phyloP scores from a whole-genome alignment of 2,113 vertebrate species.

The Orycteropus afer region DNA sequence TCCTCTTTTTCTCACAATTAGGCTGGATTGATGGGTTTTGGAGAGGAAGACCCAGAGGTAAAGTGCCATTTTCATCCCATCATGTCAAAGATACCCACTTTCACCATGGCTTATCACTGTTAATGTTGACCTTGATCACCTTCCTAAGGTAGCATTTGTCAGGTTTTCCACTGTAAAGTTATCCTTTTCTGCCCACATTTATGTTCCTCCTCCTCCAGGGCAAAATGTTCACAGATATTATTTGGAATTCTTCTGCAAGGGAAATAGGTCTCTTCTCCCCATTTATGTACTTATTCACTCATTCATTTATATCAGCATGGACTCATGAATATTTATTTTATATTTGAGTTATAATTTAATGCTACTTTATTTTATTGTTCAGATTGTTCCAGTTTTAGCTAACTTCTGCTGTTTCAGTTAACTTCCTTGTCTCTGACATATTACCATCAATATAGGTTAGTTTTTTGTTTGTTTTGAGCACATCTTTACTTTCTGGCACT shows the following conservation, averaged over 20 bases:
- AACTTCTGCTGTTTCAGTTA: neutral
- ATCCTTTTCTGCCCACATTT: neutral
- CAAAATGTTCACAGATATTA: neutral
- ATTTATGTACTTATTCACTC: neutral
- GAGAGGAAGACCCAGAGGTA: neutral
- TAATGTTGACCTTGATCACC: neutral
- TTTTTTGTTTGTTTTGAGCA: neutral
- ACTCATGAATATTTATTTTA: neutral
- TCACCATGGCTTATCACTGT: neutral
- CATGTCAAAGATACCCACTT: fast-evolving
- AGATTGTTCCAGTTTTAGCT: neutral
- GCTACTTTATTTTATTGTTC: neutral
- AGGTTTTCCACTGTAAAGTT: neutral
- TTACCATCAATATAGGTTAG: neutral
- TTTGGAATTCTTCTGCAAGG: conserved; percentile 30
- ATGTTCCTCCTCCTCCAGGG: too few species aligned
- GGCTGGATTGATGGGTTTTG: neutral
- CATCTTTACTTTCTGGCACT: conserved; percentile 13
- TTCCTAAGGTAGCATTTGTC: neutral
- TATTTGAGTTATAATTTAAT: neutral
- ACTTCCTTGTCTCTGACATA: neutral
- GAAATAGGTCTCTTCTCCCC: neutral
- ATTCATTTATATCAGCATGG: neutral
- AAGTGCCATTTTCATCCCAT: neutral
- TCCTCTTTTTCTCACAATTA: neutral